phyloP scores from a whole-genome alignment of 2,888 invertebrate species.

The Oscheius sp. region DNA sequence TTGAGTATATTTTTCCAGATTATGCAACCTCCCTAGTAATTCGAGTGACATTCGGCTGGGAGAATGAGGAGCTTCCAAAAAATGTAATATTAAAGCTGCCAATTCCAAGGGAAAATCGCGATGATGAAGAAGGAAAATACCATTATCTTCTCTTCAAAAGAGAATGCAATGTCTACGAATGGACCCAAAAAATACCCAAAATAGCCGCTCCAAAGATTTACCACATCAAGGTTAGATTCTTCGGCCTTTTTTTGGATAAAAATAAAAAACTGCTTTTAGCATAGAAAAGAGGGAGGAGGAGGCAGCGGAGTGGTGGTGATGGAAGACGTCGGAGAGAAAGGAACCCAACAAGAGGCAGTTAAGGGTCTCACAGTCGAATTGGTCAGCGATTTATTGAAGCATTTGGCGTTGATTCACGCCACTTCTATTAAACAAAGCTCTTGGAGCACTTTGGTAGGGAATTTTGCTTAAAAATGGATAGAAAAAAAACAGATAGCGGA shows the following conservation, averaged over 20 bases:
- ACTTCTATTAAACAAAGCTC: conserved; percentile 55
- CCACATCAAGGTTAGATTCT: conserved; percentile 49
- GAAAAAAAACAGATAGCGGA: conserved; percentile 41
- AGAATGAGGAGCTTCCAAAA: conserved; percentile 55
- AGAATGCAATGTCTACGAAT: conserved; percentile 66
- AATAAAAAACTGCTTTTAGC: not conserved
- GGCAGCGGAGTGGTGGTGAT: conserved; percentile 59
- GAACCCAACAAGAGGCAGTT: conserved; percentile 48
- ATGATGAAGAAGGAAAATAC: conserved; percentile 56
- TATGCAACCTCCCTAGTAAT: conserved; percentile 61
- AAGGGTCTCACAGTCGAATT: conserved; percentile 52
- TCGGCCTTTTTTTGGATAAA: not conserved
- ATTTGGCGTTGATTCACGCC: conserved; percentile 60
- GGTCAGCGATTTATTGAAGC: conserved; percentile 57
- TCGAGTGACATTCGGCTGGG: conserved; percentile 66
- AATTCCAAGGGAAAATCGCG: conserved; percentile 48
- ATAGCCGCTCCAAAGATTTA: conserved; percentile 58
- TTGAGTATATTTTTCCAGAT: conserved; percentile 32
- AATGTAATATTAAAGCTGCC: conserved; percentile 63
- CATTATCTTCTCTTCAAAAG: conserved; percentile 60
- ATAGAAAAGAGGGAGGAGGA: conserved; percentile 33
- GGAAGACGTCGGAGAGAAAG: conserved; percentile 62
- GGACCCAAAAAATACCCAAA: conserved; percentile 60
- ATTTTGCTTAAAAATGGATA: not conserved
- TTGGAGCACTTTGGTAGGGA: conserved; percentile 56